These are phyloP conservation scores for Acromyrmex echinatior DNA, from an alignment of 1,140 invertebrate genomes.

Conservation along the genomic window DNA sequence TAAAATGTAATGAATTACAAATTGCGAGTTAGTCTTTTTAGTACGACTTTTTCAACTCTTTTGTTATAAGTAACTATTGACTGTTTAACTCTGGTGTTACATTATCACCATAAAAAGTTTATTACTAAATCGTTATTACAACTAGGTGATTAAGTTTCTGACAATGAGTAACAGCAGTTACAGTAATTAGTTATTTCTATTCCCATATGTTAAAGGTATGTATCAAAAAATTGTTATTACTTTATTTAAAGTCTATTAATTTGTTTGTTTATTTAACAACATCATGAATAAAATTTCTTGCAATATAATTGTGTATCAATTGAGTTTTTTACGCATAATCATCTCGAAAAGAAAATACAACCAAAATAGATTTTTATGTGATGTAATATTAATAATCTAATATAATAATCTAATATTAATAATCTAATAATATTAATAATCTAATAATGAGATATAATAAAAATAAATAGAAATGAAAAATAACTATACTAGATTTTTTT, in stretches of 20 bases:
- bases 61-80: no score
- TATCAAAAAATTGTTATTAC: not conserved
- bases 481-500: not conserved
- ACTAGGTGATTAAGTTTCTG: no score
- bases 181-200: no score
- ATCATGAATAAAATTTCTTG: not conserved
- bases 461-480: not conserved
- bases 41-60: no score
- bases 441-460: not conserved
- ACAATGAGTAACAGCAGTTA: no score
- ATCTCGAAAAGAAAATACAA: not conserved
- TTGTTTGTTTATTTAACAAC: not conserved
- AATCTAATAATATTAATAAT: not conserved
- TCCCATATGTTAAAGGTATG: no score
- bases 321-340: not conserved
- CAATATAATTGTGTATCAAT: not conserved
- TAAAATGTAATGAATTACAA: no score
- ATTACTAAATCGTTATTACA: no score
- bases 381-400: not conserved
- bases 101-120: no score
- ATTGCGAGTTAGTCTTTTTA: no score
- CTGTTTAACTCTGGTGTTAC: no score
- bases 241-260: not conserved
- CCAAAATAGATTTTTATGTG: not conserved
- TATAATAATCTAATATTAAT: not conserved